Conservation (phyloP, 2,797 vertebrate genomes). For the Myotis daubentonii region DNA sequence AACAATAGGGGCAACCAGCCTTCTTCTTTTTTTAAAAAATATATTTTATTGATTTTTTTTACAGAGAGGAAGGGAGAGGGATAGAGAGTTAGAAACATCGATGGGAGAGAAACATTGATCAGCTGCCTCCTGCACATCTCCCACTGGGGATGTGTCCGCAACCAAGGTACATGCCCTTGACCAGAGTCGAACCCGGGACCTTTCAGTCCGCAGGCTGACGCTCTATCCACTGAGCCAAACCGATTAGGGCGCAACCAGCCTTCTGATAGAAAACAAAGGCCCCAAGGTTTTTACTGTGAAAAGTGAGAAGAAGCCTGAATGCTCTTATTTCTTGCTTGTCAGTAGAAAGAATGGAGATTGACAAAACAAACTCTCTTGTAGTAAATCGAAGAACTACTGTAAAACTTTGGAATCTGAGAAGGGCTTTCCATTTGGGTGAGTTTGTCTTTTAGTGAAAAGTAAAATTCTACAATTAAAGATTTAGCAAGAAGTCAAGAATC, state of each 20-base stretch:
- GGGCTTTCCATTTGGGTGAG: neutral
- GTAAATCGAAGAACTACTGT: neutral
- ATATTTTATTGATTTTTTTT: too few relatives aligned
- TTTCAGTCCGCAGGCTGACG: too few relatives aligned
- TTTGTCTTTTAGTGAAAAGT: neutral
- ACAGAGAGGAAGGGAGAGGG: too few relatives aligned
- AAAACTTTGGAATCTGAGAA: neutral
- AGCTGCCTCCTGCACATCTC: too few relatives aligned
- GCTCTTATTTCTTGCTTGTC: neutral
- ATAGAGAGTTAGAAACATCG: too few relatives aligned
- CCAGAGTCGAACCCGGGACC: too few relatives aligned
- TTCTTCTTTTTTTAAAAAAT: too few relatives aligned
- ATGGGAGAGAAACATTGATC: too few relatives aligned
- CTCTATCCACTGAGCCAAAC: too few relatives aligned
- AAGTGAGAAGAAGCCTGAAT: neutral
- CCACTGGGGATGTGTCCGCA: too few relatives aligned
- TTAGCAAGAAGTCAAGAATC: neutral
- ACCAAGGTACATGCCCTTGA: too few relatives aligned
- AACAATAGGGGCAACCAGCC: neutral
- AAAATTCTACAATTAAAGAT: neutral
- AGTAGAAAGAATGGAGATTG: neutral
- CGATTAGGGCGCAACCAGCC: neutral
- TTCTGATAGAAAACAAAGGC: constrained; percentile 18
- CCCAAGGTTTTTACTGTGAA: neutral
- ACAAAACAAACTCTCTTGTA: neutral